Conservation (phyloP, 2,888 invertebrate genomes). For the Leptinotarsa juncta region DNA sequence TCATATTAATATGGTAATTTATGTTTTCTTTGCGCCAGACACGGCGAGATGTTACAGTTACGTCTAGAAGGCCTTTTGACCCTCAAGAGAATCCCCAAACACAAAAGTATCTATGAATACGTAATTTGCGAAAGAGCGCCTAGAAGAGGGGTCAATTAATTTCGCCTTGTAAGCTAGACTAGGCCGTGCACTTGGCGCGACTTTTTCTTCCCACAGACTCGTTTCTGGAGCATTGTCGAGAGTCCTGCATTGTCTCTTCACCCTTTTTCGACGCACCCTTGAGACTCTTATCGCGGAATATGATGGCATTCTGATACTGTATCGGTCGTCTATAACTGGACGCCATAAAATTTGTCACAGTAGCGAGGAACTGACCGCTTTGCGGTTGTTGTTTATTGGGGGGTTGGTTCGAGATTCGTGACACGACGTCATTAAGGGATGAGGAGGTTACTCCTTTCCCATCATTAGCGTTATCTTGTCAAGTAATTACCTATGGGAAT, state of each 20-base stretch:
- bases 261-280: slow-evolving; percentile 36
- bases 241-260: slow-evolving; percentile 13
- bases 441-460: slow-evolving; percentile 33
- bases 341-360: slow-evolving; percentile 54
- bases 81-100: slow-evolving; percentile 22
- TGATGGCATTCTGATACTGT: slow-evolving; percentile 38
- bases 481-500: slow-evolving; percentile 31
- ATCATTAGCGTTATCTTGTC: slow-evolving; percentile 33
- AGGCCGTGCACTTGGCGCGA: slow-evolving; percentile 45
- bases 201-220: slow-evolving; percentile 55
- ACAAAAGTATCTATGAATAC: slow-evolving; percentile 49
- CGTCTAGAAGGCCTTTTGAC: slow-evolving; percentile 32
- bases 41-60: slow-evolving; percentile 21
- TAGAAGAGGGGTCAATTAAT: slow-evolving; percentile 51
- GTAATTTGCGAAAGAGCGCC: slow-evolving; percentile 48
- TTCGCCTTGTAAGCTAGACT: slow-evolving; percentile 48
- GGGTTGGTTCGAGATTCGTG: slow-evolving; percentile 36
- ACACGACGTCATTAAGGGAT: slow-evolving; percentile 40
- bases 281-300: slow-evolving; percentile 34
- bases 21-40: slow-evolving; percentile 39
- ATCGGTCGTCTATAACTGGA: slow-evolving; percentile 40
- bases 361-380: slow-evolving; percentile 35
- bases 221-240: slow-evolving; percentile 48
- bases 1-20: slow-evolving; percentile 55
- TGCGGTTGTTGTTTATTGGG: slow-evolving; percentile 24